phyloP scores from a whole-genome alignment of 2,797 vertebrate species.

The Chelidonichthys spinosus region DNA sequence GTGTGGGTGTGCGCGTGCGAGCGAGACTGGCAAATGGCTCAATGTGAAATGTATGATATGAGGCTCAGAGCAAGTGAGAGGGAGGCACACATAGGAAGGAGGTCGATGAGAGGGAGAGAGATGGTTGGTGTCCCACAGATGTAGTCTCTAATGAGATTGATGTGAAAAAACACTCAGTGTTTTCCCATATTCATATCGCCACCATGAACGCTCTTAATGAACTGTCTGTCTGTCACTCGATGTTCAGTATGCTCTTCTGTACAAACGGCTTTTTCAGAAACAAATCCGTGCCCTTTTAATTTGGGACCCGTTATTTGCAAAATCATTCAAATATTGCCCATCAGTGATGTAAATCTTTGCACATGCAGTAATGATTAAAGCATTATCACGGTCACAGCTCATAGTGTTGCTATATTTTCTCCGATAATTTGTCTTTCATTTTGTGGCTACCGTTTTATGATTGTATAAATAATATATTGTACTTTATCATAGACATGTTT shows the following conservation, averaged over 20 bases:
- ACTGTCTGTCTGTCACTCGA: conserved; percentile 10
- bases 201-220: conserved; percentile 1
- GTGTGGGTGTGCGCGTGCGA: background rate
- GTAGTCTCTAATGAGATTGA: conserved; percentile 53
- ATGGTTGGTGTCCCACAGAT: conserved; percentile 31
- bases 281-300: background rate
- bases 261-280: conserved; percentile 8
- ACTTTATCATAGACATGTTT: background rate
- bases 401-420: background rate
- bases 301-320: conserved; percentile 5
- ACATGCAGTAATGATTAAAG: conserved; percentile 16
- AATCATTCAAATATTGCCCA: background rate
- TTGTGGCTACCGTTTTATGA: conserved; percentile 8
- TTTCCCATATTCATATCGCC: background rate
- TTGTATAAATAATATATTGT: no score
- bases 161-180: conserved; percentile 24
- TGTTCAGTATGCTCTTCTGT: background rate
- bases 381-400: conserved; percentile 19
- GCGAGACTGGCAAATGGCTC: conserved; percentile 49
- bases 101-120: conserved; percentile 37
- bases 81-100: conserved; percentile 33
- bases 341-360: conserved; percentile 8
- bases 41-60: conserved; percentile 56
- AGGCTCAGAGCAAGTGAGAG: conserved; percentile 27
- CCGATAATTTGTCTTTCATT: background rate